Evolutionary conservation across 2,888 invertebrate genomes (phyloP), one percentile per base, ranked within the genome.

Genomic region (Harmothoe impar): DNA sequence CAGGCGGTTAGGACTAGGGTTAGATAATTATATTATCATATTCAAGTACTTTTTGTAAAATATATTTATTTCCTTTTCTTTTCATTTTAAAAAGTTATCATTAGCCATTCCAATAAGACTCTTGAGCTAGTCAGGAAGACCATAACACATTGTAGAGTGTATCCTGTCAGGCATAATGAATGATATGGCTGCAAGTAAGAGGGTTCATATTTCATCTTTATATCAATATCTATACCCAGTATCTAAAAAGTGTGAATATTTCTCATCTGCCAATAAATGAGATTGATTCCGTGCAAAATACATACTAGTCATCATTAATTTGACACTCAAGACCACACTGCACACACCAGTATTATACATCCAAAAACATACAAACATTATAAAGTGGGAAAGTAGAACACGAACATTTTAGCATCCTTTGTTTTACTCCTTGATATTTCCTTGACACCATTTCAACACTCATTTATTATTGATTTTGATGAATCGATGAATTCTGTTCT

Each of bases 401-500:
- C 35, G 15, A 15, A 72, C 20, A 29, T 3, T 72, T 68, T n/a
- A 72, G 29, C 17, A 29, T 72, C 25, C 31, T 72, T 72, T 29
- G 72, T 72, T 72, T 7, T 72, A n/a, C n/a, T 62, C 72, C 25
- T 72, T 72, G 31, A 15, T 72, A 72, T 43, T 43, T n/a, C 33
- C 20, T n/a, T 35, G 23, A 20, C 81, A 43, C 17, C 35, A 35
- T 81, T 81, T 35, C 81, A 81, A 35, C 25, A 33, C 33, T 81
- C 7, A 35, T 81, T 81, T 81, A 81, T 23, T 35, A 81, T 81
- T 81, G 43, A 35, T 81, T 81, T 81, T 81, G 33, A 81, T 86
- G 33, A 86, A 86, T 86, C 86, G 52, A 52, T 86, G 86, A 86
- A 86, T 86, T 86, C 17, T 86, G 86, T 86, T 86, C 54, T 86